Conservation (phyloP, 1,140 invertebrate genomes). For the Drosophila sucinea region DNA sequence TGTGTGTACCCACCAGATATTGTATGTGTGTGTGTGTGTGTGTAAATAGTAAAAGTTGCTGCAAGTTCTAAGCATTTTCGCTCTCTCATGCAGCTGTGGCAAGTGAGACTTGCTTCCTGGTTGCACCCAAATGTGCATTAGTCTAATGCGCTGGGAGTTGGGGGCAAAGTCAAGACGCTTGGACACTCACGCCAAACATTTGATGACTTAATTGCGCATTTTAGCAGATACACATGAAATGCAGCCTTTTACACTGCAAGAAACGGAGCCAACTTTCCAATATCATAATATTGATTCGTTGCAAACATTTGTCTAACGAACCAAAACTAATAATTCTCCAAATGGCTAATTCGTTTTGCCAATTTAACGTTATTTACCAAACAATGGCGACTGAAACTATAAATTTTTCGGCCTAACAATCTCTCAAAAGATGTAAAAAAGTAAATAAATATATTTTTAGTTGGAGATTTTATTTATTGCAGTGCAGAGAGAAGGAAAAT, state of each 20-base stretch:
- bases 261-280: not conserved
- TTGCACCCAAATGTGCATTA: constrained; percentile 67
- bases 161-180: constrained; percentile 51
- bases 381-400: too few species aligned
- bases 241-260: constrained; percentile 32
- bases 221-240: constrained; percentile 63
- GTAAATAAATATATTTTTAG: too few species aligned
- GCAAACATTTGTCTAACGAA: not conserved
- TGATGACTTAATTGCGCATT: constrained; percentile 79
- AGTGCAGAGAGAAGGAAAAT: constrained; percentile 6
- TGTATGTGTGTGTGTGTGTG: not conserved
- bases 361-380: too few species aligned
- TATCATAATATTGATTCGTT: not conserved
- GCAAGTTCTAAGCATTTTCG: constrained; percentile 33
- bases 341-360: too few species aligned
- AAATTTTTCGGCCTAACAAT: too few species aligned
- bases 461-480: not conserved
- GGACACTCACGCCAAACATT: constrained; percentile 63
- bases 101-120: constrained; percentile 45
- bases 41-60: constrained; percentile 52
- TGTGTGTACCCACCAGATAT: not conserved
- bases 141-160: constrained; percentile 55
- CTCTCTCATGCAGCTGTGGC: constrained; percentile 35
- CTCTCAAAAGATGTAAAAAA: too few species aligned
- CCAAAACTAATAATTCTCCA: not conserved